These are phyloP conservation scores for Mesorhabditis sp. DNA, from an alignment of 2,888 invertebrate genomes.

Conservation along the genomic window DNA sequence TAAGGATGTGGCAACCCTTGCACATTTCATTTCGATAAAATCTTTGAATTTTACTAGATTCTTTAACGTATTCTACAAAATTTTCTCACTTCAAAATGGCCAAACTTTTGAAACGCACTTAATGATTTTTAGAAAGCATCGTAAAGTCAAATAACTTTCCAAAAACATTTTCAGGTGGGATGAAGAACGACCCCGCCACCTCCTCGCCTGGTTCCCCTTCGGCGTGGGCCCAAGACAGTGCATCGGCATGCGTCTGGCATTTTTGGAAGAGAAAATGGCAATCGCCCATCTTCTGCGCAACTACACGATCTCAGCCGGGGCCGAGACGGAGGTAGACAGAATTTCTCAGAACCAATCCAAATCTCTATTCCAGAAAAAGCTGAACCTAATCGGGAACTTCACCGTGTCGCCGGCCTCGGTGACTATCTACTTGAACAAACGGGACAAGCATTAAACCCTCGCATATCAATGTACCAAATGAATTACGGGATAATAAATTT, in stretches of 20 bases:
- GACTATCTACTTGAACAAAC: constrained; percentile 17
- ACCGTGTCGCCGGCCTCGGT: constrained; percentile 20
- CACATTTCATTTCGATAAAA: too few species aligned
- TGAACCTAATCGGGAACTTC: constrained; percentile 22
- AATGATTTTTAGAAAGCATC: too few species aligned
- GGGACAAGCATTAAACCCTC: neutral
- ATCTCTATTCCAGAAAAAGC: constrained; percentile 15
- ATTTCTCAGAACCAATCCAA: neutral
- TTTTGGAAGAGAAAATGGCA: constrained; percentile 45
- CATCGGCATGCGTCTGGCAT: constrained; percentile 48
- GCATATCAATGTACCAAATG: neutral
- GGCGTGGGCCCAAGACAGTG: constrained; percentile 50
- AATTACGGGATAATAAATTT: neutral
- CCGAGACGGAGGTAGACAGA: constrained; percentile 29
- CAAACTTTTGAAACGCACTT: too few species aligned
- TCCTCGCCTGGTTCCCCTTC: constrained; percentile 35
- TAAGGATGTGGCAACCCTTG: too few species aligned
- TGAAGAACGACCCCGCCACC: constrained; percentile 13
- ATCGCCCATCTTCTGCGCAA: constrained; percentile 35
- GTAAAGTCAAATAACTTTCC: neutral
- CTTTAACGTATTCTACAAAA: too few species aligned
- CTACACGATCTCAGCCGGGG: constrained; percentile 27
- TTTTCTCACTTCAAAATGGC: too few species aligned
- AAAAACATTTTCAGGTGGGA: constrained; percentile 24
- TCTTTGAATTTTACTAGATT: too few species aligned